Percentiles rank a stretch among this genome's conserved stretches.
These are phyloP conservation scores for Himantopus leucocephalus DNA, from an alignment of 2,113 vertebrate genomes.

Conservation along the genomic window DNA sequence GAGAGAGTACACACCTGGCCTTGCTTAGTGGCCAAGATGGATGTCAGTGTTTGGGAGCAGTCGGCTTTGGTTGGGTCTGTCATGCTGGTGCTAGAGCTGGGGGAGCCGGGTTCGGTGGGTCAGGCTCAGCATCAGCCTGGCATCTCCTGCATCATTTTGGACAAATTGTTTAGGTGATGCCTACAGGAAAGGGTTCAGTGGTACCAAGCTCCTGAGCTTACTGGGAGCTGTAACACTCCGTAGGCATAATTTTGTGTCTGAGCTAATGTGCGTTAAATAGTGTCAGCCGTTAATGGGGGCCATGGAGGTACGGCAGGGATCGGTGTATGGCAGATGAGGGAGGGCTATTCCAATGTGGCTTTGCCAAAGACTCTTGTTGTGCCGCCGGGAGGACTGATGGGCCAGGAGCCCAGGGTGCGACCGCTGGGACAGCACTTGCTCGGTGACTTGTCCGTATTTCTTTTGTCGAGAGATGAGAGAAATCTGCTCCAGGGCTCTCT, in stretches of 20 bases:
- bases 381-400: neutral
- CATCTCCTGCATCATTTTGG: neutral
- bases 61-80: fast-evolving
- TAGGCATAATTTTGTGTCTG: neutral
- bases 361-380: neutral
- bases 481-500: neutral
- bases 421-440: neutral
- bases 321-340: neutral
- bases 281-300: neutral
- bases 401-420: neutral
- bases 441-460: neutral
- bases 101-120: neutral
- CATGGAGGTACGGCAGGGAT: fast-evolving
- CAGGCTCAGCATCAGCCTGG: neutral
- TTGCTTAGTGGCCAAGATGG: neutral
- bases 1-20: neutral
- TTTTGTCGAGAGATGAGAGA: neutral
- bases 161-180: neutral
- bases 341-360: neutral
- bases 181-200: fast-evolving
- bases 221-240: neutral
- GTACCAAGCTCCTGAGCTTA: neutral
- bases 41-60: neutral
- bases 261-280: neutral
- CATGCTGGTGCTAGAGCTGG: neutral